A percentile compares a stretch with the other conserved stretches of the same genome.
These are phyloP conservation scores for Alectura lathami DNA, from an alignment of 2,113 vertebrate genomes.

Conservation along the genomic window DNA sequence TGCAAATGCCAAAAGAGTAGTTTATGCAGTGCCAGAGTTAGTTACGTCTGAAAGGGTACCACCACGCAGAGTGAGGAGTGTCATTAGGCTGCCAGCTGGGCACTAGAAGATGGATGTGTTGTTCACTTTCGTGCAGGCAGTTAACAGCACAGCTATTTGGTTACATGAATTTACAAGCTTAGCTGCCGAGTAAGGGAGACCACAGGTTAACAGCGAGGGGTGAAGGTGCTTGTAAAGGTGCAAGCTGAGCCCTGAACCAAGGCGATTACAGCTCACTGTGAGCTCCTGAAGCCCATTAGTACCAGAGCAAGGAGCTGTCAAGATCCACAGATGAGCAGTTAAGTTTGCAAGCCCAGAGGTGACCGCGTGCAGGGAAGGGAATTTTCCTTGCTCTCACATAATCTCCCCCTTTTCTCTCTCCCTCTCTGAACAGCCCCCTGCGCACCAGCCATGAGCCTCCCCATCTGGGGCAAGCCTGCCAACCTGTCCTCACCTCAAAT, in stretches of 20 bases:
- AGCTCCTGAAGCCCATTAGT: conserved; percentile 55
- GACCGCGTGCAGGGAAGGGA: neutral
- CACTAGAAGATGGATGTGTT: conserved; percentile 68
- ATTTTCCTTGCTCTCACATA: conserved; percentile 15
- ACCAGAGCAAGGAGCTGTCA: conserved; percentile 55
- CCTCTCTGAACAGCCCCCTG: neutral
- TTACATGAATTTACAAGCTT: conserved; percentile 69
- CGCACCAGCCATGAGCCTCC: neutral
- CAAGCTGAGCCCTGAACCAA: conserved; percentile 66
- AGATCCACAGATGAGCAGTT: conserved; percentile 43
- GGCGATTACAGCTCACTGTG: conserved; percentile 36
- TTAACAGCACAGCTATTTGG: conserved; percentile 64
- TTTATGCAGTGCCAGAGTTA: conserved; percentile 19
- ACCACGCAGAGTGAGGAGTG: neutral
- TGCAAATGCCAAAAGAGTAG: neutral
- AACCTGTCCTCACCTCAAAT: neutral
- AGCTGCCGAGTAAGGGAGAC: conserved; percentile 24
- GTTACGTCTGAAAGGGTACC: conserved; percentile 43
- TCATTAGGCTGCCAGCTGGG: conserved; percentile 54
- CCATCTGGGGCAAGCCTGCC: neutral
- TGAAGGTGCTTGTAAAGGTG: conserved; percentile 67
- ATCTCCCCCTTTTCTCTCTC: neutral
- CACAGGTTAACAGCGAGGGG: conserved; percentile 57
- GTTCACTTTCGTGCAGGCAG: conserved; percentile 41
- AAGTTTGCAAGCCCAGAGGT: neutral